Evolutionary conservation across 1,140 invertebrate genomes (phyloP).

Genomic region (Liolophura sinensis): DNA sequence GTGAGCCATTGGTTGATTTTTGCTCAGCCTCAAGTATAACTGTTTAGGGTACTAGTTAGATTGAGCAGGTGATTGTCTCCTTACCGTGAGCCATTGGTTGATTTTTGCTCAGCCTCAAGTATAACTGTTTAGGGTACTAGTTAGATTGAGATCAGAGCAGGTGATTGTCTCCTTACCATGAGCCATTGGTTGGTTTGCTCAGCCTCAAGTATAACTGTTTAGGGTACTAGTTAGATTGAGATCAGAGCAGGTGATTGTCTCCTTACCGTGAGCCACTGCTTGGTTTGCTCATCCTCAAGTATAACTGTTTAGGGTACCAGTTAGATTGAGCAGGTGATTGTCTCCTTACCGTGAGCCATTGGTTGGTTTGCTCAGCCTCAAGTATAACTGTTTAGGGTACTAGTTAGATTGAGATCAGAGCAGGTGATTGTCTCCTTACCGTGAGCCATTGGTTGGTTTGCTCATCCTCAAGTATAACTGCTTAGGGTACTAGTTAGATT

Average conservation of each 20-base stretch:
- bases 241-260: constrained; percentile 30
- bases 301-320: constrained; percentile 51
- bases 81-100: constrained; percentile 44
- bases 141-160: constrained; percentile 33
- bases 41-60: constrained; percentile 46
- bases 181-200: constrained; percentile 38
- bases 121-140: constrained; percentile 51
- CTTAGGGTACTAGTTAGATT: constrained; percentile 44
- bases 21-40: constrained; percentile 41
- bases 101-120: constrained; percentile 33
- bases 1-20: constrained; percentile 42
- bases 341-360: constrained; percentile 47
- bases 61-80: too few relatives aligned
- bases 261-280: constrained; percentile 44
- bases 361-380: constrained; percentile 35
- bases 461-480: constrained; percentile 44
- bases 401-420: constrained; percentile 30
- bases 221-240: constrained; percentile 38
- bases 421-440: too few relatives aligned
- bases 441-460: constrained; percentile 41
- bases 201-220: constrained; percentile 50
- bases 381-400: constrained; percentile 50
- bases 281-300: constrained; percentile 34
- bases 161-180: too few relatives aligned
- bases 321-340: constrained; percentile 35